Percentiles rank a stretch among this genome's conserved stretches.
phyloP scores from a whole-genome alignment of 1,140 invertebrate genomes.

The Camponotus vicinus region DNA sequence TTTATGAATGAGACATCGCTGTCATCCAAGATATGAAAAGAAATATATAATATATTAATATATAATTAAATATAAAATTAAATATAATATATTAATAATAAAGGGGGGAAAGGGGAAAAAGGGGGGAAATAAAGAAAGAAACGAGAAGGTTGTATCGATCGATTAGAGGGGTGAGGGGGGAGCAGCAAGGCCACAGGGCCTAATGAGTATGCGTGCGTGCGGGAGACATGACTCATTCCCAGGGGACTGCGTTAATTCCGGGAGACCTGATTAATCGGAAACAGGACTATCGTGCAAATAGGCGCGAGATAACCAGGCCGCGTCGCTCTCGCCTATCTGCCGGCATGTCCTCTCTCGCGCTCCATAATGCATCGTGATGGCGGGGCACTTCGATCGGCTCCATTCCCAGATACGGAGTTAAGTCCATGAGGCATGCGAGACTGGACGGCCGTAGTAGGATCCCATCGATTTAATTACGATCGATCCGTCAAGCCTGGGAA shows the following conservation, averaged over 20 bases:
- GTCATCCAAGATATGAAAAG: background rate
- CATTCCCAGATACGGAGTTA: slow-evolving; percentile 79
- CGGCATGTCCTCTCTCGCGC: slow-evolving; percentile 74
- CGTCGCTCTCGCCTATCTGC: slow-evolving; percentile 75
- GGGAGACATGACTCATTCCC: slow-evolving; percentile 71
- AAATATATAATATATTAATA: slow-evolving; percentile 4
- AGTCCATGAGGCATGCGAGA: slow-evolving; percentile 68
- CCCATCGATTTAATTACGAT: slow-evolving; percentile 82
- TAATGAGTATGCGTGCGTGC: slow-evolving; percentile 67
- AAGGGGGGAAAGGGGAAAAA: background rate
- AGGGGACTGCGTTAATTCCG: slow-evolving; percentile 82
- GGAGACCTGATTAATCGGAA: slow-evolving; percentile 84
- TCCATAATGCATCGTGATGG: slow-evolving; percentile 81
- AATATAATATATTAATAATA: no score
- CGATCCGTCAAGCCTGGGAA: slow-evolving; percentile 68
- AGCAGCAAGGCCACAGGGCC: background rate
- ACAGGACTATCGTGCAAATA: slow-evolving; percentile 84
- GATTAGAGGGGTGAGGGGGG: background rate
- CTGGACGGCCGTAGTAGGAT: slow-evolving; percentile 65
- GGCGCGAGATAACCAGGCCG: slow-evolving; percentile 82
- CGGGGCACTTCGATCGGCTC: slow-evolving; percentile 79
- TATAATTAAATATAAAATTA: no score
- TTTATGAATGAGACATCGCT: no score
- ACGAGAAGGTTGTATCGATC: slow-evolving; percentile 2
- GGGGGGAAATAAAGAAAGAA: slow-evolving; percentile 9